phyloP scores from a whole-genome alignment of 2,797 vertebrate genomes.

The Macroramphosus scolopax region DNA sequence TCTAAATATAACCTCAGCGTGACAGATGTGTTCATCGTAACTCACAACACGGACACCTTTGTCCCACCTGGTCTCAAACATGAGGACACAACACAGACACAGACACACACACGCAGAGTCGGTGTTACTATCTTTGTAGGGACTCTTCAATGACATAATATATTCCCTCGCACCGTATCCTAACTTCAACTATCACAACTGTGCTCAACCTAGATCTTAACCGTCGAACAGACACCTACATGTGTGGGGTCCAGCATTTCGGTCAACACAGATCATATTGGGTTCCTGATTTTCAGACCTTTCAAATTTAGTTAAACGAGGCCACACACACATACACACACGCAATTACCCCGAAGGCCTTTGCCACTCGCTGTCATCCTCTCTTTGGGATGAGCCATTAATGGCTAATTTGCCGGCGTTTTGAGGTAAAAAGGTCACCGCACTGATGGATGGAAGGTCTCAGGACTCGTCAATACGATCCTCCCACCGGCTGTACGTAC shows the following conservation, averaged over 20 bases:
- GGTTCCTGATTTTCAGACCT: no score
- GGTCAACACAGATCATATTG: no score
- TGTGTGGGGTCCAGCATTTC: no score
- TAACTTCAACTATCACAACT: no score
- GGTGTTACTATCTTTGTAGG: no score
- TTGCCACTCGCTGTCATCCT: conserved; percentile 40
- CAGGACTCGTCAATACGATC: conserved; percentile 61
- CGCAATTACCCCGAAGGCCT: conserved; percentile 37
- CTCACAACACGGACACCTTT: conserved; percentile 25
- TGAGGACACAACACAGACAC: conserved; percentile 5
- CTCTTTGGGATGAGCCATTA: conserved; percentile 61
- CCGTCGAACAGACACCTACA: no score
- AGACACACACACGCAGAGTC: conserved; percentile 12
- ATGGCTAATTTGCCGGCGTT: conserved; percentile 72
- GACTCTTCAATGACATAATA: no score
- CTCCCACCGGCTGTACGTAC: conserved; percentile 28
- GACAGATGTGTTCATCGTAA: no score
- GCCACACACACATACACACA: conserved; percentile 27
- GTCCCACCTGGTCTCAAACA: conserved; percentile 2
- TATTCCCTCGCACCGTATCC: no score
- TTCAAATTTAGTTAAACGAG: no score
- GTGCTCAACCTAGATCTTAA: no score
- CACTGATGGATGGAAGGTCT: conserved; percentile 70
- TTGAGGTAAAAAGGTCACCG: conserved; percentile 68
- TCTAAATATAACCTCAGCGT: conserved; percentile 28